A percentile compares a stretch with the other conserved stretches of the same genome.
Conservation (phyloP, 2,888 invertebrate genomes). For the Tipula unca region DNA sequence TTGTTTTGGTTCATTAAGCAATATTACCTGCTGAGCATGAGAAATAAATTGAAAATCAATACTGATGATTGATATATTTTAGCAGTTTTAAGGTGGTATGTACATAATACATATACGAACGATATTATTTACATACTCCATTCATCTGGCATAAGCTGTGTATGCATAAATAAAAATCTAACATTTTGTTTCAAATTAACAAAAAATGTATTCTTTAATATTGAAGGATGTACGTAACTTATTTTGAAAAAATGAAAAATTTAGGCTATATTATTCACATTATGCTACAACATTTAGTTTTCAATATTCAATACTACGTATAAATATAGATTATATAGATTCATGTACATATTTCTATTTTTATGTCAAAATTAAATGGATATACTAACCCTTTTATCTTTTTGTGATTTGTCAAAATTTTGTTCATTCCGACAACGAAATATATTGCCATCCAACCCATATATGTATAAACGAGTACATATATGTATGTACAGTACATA, state of each 20-base stretch:
- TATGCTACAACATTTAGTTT: neutral
- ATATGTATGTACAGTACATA: neutral
- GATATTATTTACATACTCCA: neutral
- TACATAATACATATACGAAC: neutral
- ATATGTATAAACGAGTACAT: neutral
- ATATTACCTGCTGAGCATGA: neutral
- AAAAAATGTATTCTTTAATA: neutral
- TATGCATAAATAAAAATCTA: neutral
- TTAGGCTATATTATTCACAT: neutral
- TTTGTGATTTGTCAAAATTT: neutral
- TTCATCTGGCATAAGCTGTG: neutral
- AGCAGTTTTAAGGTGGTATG: neutral
- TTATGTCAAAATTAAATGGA: neutral
- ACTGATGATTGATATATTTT: neutral
- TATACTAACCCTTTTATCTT: neutral
- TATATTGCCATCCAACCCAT: neutral
- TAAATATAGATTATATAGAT: neutral
- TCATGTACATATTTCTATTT: neutral
- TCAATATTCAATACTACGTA: neutral
- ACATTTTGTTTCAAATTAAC: neutral
- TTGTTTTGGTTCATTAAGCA: neutral
- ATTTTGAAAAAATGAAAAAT: neutral
- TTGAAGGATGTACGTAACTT: no score
- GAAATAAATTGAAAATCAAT: neutral
- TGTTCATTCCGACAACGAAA: neutral